phyloP scores from a whole-genome alignment of 2,113 vertebrate genomes.

The Seriola rivoliana region DNA sequence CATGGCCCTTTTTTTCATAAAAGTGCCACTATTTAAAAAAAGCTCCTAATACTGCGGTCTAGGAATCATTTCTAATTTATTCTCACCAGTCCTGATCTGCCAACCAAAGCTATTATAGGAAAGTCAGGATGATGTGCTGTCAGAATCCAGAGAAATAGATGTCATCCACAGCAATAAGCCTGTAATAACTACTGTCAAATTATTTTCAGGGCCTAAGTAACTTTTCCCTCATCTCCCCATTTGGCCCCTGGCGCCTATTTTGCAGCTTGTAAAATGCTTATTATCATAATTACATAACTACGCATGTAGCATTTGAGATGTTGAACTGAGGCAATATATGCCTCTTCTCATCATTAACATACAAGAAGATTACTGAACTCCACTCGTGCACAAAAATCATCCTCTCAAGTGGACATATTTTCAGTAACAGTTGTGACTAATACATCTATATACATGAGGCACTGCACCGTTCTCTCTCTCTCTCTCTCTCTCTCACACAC shows the following conservation, averaged over 20 bases:
- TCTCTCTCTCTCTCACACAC: not conserved
- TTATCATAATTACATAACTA: slow-evolving; percentile 71
- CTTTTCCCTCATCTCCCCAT: slow-evolving; percentile 63
- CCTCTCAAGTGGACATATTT: slow-evolving; percentile 40
- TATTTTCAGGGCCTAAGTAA: slow-evolving; percentile 68
- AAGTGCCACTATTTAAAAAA: slow-evolving; percentile 65
- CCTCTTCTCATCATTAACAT: slow-evolving; percentile 51
- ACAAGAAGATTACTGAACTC: slow-evolving; percentile 42
- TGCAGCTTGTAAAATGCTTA: slow-evolving; percentile 67
- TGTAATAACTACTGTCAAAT: slow-evolving; percentile 76
- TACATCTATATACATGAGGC: slow-evolving; percentile 10
- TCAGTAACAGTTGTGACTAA: slow-evolving; percentile 31
- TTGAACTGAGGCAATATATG: slow-evolving; percentile 51
- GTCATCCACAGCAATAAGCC: slow-evolving; percentile 71
- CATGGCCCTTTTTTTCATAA: slow-evolving; percentile 54
- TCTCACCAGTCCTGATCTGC: slow-evolving; percentile 70
- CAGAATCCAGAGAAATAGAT: slow-evolving; percentile 72
- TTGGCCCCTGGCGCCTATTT: slow-evolving; percentile 57
- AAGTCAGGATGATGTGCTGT: slow-evolving; percentile 75
- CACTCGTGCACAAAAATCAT: slow-evolving; percentile 26
- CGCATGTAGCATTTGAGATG: slow-evolving; percentile 44
- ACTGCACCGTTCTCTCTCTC: not conserved
- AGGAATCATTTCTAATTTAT: slow-evolving; percentile 77
- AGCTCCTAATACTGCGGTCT: slow-evolving; percentile 61
- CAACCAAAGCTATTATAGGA: slow-evolving; percentile 73